Percentiles rank a stretch among this genome's conserved stretches.
These are phyloP conservation scores for Poeciliopsis gracilis DNA, from an alignment of 2,797 vertebrate genomes.

Conservation along the genomic window DNA sequence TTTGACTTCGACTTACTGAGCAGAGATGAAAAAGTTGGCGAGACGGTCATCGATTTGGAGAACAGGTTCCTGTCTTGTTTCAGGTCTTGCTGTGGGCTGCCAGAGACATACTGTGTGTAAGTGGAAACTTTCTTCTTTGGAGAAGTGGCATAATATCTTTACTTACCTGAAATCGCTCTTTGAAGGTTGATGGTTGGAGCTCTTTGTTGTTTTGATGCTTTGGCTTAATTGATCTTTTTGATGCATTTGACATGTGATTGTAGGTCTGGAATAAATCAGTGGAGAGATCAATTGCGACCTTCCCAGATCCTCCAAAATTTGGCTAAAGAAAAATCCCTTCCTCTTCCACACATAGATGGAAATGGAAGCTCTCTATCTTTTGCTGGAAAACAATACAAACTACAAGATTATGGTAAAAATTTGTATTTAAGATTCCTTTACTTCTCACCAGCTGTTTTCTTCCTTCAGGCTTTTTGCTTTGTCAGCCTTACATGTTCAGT, in stretches of 20 bases:
- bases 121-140: slow-evolving; percentile 50
- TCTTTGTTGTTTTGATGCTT: not conserved
- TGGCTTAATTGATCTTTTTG: not conserved
- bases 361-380: slow-evolving; percentile 86
- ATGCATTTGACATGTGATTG: slow-evolving; percentile 27
- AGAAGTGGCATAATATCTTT: not conserved
- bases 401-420: slow-evolving; percentile 90
- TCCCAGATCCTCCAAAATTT: slow-evolving; percentile 90
- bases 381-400: slow-evolving; percentile 83
- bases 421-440: not conserved
- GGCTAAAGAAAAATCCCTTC: slow-evolving; percentile 87
- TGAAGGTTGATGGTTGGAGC: slow-evolving; percentile 1
- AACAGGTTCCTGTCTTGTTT: slow-evolving; percentile 95
- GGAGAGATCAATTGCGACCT: slow-evolving; percentile 94
- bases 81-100: slow-evolving; percentile 90
- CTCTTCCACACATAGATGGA: slow-evolving; percentile 77
- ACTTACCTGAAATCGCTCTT: not conserved
- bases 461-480: not conserved
- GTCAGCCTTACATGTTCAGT: not conserved
- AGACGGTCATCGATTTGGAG: slow-evolving; percentile 95
- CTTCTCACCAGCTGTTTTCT: not conserved
- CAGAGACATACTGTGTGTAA: slow-evolving; percentile 94
- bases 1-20: slow-evolving; percentile 94
- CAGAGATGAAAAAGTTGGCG: slow-evolving; percentile 97
- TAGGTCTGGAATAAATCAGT: slow-evolving; percentile 94